phyloP scores from a whole-genome alignment of 2,888 invertebrate genomes.

The Lysandra bellargus region DNA sequence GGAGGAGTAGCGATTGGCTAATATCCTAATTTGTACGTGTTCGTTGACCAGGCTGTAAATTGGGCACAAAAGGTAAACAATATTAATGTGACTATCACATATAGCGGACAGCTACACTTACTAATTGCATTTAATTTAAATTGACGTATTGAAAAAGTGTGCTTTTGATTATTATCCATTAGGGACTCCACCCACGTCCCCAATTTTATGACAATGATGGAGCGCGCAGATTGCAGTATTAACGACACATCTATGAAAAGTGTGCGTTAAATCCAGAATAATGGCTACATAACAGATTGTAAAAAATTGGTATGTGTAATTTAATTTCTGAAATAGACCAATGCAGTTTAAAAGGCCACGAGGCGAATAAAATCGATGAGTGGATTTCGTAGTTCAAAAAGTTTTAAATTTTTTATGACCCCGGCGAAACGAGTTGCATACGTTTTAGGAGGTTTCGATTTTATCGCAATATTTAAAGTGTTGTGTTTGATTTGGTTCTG shows the following conservation, averaged over 20 bases:
- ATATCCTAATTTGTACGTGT: too few relatives aligned
- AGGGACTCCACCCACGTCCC: constrained; percentile 7
- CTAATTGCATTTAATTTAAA: constrained; percentile 13
- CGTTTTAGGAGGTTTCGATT: neutral
- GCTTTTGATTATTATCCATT: constrained; percentile 7
- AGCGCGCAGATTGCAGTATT: neutral
- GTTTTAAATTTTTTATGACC: neutral
- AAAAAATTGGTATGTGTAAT: neutral
- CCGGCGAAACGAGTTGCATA: neutral
- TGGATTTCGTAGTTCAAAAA: neutral
- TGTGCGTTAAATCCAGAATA: neutral
- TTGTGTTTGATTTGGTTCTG: neutral
- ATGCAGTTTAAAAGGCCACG: neutral
- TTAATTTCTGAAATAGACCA: neutral
- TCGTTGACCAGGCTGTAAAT: too few relatives aligned
- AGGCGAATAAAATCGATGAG: neutral
- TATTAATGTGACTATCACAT: neutral
- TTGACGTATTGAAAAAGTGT: neutral
- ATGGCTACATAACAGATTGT: neutral
- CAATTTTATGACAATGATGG: constrained; percentile 13
- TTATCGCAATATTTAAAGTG: neutral
- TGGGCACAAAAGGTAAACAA: neutral
- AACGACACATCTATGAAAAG: constrained; percentile 10
- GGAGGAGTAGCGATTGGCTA: too few relatives aligned
- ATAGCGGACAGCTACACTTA: neutral